Percentiles rank a stretch among this genome's conserved stretches.
Conservation (phyloP, 1,140 invertebrate genomes). For the Steinernema feltiae region DNA sequence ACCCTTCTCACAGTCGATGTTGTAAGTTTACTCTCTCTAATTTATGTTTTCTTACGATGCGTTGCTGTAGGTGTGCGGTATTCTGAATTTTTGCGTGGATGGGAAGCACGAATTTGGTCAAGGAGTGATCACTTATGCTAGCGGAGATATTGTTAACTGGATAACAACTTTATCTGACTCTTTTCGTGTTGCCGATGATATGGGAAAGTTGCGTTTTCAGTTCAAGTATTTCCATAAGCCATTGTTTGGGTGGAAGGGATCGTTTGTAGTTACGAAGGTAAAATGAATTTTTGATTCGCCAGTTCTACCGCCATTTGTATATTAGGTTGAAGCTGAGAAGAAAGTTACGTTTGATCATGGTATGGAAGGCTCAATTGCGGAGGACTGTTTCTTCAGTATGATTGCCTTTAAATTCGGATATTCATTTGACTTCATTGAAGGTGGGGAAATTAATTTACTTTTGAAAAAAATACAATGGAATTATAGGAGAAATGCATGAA, state of each 20-base stretch:
- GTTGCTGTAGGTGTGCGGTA: conserved; percentile 64
- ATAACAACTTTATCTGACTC: conserved; percentile 89
- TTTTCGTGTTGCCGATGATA: conserved; percentile 79
- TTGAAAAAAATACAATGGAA: neutral
- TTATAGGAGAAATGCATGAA: conserved; percentile 78
- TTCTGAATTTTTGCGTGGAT: conserved; percentile 89
- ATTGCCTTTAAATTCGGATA: conserved; percentile 65
- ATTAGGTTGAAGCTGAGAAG: conserved; percentile 75
- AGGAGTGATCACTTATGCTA: conserved; percentile 93
- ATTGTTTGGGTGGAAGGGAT: conserved; percentile 94
- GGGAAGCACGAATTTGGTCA: conserved; percentile 93
- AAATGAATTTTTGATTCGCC: no score
- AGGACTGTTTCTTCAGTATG: conserved; percentile 94
- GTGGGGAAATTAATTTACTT: conserved; percentile 57
- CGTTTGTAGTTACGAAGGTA: conserved; percentile 78
- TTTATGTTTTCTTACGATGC: conserved; percentile 14
- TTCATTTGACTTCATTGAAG: conserved; percentile 84
- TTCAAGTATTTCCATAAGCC: conserved; percentile 89
- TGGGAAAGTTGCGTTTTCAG: conserved; percentile 88
- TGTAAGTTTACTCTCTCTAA: conserved; percentile 53
- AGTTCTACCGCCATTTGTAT: no score
- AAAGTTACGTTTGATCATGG: conserved; percentile 90
- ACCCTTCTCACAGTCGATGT: conserved; percentile 87
- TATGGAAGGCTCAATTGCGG: conserved; percentile 87
- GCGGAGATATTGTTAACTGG: conserved; percentile 83